Base-by-base conservation (phyloP, 2,888 invertebrate species). In the Stenolophus ochropezus region DNA sequence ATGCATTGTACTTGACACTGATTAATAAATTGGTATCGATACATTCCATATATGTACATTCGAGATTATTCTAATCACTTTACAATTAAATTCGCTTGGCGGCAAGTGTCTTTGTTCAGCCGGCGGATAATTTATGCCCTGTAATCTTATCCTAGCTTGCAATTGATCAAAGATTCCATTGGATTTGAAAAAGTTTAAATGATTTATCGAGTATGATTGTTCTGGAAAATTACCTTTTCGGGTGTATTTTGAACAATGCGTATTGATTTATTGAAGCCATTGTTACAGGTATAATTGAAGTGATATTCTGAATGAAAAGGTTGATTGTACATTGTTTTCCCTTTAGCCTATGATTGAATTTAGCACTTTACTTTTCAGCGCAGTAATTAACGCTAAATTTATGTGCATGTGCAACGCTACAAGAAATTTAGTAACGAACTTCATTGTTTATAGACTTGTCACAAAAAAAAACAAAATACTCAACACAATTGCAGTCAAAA, bases 261-360 rank as follows among this genome's bases (percentile, higher is more conserved):
- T 69, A 69, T 69, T 69, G 65, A 69, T 69, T 69, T 69, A 69
- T 69, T 14, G n/a, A 69, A 8, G 65, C 65, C 33, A 20, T 69
- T 69, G 65, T 69, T 69, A 33, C 33, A 69, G 65, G 65, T 33
- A 69, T 69, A 69, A 69, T 69, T 33, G 65, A 69, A 69, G 65
- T 69, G 65, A 69, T 69, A 69, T 69, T 69, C 27, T 27, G 65
- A 33, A 69, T 69, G 16, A 69, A 69, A 69, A 69, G 65, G 65
- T 69, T 69, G 65, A 69, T 69, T 69, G 65, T 69, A 69, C 65
- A 69, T 69, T 69, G 65, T 69, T 69, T 69, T 69, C 33, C 65
- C 33, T 69, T 69, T 33, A 69, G 65, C 33, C 65, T 69, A 69
- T 61, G 61, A 61, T 61, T 61, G 61, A 61, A 61, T 61, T 61